Conservation (phyloP, 2,113 vertebrate genomes). For the Pardalotus punctatus region DNA sequence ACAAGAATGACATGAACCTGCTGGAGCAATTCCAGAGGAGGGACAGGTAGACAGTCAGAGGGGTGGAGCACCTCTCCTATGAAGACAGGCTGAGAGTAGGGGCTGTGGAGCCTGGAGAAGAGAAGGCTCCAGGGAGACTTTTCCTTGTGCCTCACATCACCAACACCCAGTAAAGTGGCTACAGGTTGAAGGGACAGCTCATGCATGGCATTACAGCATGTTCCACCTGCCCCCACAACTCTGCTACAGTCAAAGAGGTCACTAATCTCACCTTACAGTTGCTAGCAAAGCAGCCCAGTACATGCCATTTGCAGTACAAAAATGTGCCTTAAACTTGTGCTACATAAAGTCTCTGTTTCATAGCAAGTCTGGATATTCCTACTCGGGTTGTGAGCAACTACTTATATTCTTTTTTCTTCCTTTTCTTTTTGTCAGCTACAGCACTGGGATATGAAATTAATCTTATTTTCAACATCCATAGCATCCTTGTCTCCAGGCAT, state of each 20-base stretch:
- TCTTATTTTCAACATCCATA: background rate
- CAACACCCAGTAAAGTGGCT: background rate
- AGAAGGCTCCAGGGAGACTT: background rate
- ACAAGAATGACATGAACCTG: rapidly evolving
- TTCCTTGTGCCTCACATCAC: background rate
- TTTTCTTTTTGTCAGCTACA: background rate
- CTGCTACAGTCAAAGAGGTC: background rate
- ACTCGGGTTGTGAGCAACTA: background rate
- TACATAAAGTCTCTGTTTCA: background rate
- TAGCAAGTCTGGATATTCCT: background rate
- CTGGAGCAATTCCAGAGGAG: background rate
- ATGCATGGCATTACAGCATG: background rate
- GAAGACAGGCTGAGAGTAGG: background rate
- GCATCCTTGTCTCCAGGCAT: background rate
- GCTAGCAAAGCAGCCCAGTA: background rate
- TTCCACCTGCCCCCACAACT: background rate
- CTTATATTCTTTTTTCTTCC: background rate
- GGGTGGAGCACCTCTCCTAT: background rate
- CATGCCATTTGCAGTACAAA: background rate
- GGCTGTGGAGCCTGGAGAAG: background rate
- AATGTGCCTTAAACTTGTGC: background rate
- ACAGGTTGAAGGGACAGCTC: background rate
- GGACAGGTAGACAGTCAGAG: background rate
- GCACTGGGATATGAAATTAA: background rate
- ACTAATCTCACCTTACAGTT: background rate